Evolutionary conservation across 2,797 vertebrate genomes (phyloP).

Genomic region (Streptopelia turtur): DNA sequence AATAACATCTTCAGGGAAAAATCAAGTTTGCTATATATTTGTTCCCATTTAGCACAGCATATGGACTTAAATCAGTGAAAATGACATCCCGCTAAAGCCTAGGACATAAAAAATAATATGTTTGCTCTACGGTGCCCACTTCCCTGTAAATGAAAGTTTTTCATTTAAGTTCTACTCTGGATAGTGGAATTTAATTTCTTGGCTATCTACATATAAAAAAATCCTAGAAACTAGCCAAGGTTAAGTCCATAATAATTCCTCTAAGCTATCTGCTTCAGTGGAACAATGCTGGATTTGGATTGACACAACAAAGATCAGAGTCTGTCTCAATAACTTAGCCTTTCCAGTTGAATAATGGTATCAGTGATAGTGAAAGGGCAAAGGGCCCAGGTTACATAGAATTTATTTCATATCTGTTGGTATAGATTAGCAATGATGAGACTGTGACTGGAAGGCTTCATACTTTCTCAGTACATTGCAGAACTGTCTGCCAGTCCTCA

Average conservation of each 20-base stretch:
- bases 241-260: neutral
- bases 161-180: neutral
- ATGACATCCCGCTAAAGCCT: accelerated
- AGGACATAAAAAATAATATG: neutral
- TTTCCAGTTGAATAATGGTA: neutral
- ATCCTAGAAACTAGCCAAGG: neutral
- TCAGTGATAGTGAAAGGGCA: conserved; percentile 10
- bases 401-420: neutral
- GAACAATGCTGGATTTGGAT: neutral
- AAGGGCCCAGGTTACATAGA: neutral
- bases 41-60: neutral
- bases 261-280: neutral
- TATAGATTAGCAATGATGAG: neutral
- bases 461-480: neutral
- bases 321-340: neutral
- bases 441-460: conserved; percentile 16
- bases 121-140: accelerated
- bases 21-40: neutral
- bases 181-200: neutral
- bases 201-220: neutral
- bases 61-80: neutral
- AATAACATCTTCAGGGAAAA: neutral
- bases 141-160: neutral
- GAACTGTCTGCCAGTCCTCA: neutral
- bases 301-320: neutral